phyloP scores from a whole-genome alignment of 1,140 invertebrate genomes.

The Zaprionus inermis region DNA sequence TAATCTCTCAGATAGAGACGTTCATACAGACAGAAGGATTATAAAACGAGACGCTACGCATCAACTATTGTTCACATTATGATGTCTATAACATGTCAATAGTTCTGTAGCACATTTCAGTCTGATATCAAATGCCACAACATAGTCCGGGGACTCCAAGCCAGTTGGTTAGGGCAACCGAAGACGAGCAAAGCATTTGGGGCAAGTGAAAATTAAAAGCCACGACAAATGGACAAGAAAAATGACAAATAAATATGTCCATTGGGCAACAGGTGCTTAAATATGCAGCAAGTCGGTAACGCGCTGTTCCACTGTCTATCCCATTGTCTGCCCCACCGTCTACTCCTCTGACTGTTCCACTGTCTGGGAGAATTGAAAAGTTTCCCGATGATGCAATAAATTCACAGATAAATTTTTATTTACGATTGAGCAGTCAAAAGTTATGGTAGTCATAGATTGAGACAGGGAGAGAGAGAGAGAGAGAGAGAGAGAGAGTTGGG shows the following conservation, averaged over 20 bases:
- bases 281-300: slow-evolving; percentile 22
- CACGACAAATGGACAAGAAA: slow-evolving; percentile 69
- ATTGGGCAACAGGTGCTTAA: slow-evolving; percentile 71
- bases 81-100: too few species aligned
- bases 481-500: not conserved
- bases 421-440: slow-evolving; percentile 51
- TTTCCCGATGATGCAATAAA: slow-evolving; percentile 79
- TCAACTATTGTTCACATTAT: too few species aligned
- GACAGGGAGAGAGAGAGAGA: not conserved
- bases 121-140: too few species aligned
- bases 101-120: too few species aligned
- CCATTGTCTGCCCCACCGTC: not conserved
- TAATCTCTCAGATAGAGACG: too few species aligned
- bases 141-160: not conserved
- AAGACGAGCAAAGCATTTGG: slow-evolving; percentile 22
- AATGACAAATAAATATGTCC: slow-evolving; percentile 73
- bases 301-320: slow-evolving; percentile 3
- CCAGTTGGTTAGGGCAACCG: not conserved
- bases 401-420: slow-evolving; percentile 78
- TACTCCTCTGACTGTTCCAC: not conserved
- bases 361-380: slow-evolving; percentile 64
- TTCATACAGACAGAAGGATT: too few species aligned
- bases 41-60: too few species aligned
- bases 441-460: not conserved
- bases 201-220: slow-evolving; percentile 68